phyloP scores from a whole-genome alignment of 1,140 invertebrate species.

The Drosophila repletoides region DNA sequence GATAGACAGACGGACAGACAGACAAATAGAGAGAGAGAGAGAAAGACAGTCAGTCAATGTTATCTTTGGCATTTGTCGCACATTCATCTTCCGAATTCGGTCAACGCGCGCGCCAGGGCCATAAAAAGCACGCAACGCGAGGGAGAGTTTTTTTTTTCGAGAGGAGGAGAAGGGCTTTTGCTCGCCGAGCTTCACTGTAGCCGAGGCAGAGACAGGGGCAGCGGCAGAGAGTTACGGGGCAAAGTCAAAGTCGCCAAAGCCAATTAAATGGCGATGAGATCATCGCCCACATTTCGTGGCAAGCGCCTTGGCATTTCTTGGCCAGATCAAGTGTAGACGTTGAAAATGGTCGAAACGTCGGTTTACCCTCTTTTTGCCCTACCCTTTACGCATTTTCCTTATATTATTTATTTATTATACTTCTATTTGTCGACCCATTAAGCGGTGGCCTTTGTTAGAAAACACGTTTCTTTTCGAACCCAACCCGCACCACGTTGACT shows the following conservation, averaged over 20 bases:
- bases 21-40: no score
- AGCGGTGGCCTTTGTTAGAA: conserved; percentile 64
- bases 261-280: conserved; percentile 73
- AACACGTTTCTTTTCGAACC: conserved; percentile 61
- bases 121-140: conserved; percentile 30
- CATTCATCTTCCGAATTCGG: conserved; percentile 74
- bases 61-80: conserved; percentile 63
- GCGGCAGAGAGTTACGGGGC: conserved; percentile 4
- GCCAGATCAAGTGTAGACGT: conserved; percentile 59
- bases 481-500: not conserved
- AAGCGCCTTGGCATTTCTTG: conserved; percentile 15
- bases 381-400: conserved; percentile 76
- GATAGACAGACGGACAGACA: not conserved
- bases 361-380: conserved; percentile 13
- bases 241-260: conserved; percentile 52
- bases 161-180: conserved; percentile 2
- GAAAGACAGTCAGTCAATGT: conserved; percentile 14
- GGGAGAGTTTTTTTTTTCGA: no score
- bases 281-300: conserved; percentile 65
- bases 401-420: conserved; percentile 76
- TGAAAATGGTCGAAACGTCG: not conserved
- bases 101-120: conserved; percentile 55
- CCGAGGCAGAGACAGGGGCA: not conserved
- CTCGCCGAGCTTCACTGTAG: not conserved
- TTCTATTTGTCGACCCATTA: conserved; percentile 79